These are phyloP conservation scores for Microcebus lehilahytsara DNA, from an alignment of 2,113 vertebrate genomes.

Conservation along the genomic window DNA sequence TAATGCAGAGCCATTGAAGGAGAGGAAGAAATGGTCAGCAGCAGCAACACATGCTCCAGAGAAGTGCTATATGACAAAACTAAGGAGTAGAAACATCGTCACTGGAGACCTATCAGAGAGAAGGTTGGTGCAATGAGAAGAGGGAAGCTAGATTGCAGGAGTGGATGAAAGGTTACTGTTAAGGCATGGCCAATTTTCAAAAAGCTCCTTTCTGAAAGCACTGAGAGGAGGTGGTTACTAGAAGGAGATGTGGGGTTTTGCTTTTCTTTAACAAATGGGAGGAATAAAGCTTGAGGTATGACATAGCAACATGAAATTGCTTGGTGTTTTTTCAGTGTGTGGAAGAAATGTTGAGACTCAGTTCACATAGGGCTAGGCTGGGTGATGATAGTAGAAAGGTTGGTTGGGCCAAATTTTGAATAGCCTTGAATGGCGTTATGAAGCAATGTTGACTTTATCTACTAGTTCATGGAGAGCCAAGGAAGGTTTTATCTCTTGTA, in stretches of 20 bases:
- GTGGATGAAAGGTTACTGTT: neutral
- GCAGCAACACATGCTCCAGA: neutral
- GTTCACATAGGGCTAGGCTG: neutral
- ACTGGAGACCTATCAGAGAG: neutral
- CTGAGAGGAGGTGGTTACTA: neutral
- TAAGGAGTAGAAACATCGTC: neutral
- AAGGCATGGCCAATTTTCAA: neutral
- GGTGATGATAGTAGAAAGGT: neutral
- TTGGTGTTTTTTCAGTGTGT: neutral
- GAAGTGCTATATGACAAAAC: neutral
- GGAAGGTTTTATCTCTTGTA: neutral
- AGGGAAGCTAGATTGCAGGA: neutral
- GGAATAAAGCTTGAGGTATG: constrained; percentile 13
- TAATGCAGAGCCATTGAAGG: no score
- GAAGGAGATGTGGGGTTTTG: neutral
- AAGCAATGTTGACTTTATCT: constrained; percentile 25
- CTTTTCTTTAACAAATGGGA: neutral
- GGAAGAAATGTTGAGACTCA: neutral
- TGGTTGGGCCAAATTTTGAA: neutral
- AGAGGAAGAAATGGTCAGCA: neutral
- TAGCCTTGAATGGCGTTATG: neutral
- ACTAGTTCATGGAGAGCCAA: neutral
- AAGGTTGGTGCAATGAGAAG: neutral
- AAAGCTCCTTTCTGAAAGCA: constrained; percentile 21
- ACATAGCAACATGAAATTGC: neutral